Base-by-base conservation (phyloP, 2,888 invertebrate genomes). In the Hemicrepidius hirtus region DNA sequence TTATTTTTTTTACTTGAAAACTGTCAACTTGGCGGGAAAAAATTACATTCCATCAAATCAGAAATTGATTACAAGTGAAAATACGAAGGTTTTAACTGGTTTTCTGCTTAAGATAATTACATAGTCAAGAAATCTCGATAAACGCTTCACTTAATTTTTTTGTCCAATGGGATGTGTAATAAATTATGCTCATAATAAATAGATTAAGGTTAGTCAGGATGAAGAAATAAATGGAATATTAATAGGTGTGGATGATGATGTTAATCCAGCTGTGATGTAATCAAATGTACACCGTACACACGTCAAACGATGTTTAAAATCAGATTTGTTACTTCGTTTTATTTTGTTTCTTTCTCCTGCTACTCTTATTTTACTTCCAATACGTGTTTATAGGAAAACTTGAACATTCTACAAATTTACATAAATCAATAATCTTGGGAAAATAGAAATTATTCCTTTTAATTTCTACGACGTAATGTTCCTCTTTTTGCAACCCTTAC, bases 221-320 rank as follows among this genome's bases (percentile, higher is more conserved):
- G 68, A 64, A 72, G 73, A 75, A 70, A 75, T 67, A 75, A 76
- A 77, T 77, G 70, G 73, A 77, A 77, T 74, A 77, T 75, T 75
- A 77, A 77, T 77, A 77, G 73, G 75, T 73, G 76, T 75, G 70
- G 75, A 76, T 74, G 76, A 76, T 75, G 71, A 74, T 75, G 71
- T 76, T 74, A 68, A 73, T 68, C 73, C 63, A 59, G 68, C 68
- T 71, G 66, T 68, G 75, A 75, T 75, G 70, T 75, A 77, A 77
- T 77, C 75, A 74, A 72, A 75, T 65, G 62, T 67, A 67, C 65
- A 68, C 67, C 70, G 57, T 73, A 72, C 73, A 73, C 76, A 75
- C 74, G 76, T 76, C 76, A 68, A 41, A 68, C 64, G 70, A 67
- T 73, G 68, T 76, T 76, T 76, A 76, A 76, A 76, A 71, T 74